Base-by-base conservation (phyloP, 2,888 invertebrate genomes). In the Lithophane socia region DNA sequence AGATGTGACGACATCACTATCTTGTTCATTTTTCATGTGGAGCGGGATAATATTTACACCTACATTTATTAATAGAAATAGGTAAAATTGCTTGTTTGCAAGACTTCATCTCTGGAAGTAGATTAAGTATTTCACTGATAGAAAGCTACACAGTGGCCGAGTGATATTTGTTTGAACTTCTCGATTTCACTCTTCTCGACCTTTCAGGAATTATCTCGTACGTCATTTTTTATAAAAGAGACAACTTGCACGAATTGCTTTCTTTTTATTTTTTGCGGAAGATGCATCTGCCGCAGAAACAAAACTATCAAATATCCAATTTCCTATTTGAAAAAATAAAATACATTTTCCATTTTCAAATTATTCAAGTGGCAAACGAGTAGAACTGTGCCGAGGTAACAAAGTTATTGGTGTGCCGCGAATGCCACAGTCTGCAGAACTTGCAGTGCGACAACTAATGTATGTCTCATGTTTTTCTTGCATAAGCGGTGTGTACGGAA, bases 381-480 rank as follows among this genome's bases (percentile, higher is more conserved):
- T 44, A 60, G 58, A 69, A 18, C 63, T 58, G 77, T 37, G 66
- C 13, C 24, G 63, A 67, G 84, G 68, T 79, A 68, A 63, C 83
- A 56, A 83, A 64, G 37, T 78, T 79, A 54, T 79, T 52, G 58
- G 58, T 49, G 29, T n/a, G 60, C 37, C 49, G 58, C 69, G 12
- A 64, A 42, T 29, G 24, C 37, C 69, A 60, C 70, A 69, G 54
- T 54, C 54, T 79, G 47, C 47, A 60, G 10, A 84, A 80, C 47
- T 65, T 65, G 37, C 54, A 84, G 71, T 42, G 49, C 42, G 9
- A 56, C 72, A 56, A 60, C 70, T 79, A 68, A 68, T 68, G 37
- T 83, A 80, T 49, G 49, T 61, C 60, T 66, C 80, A 44, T 80
- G 80, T 80, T 84, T 80, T 80, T 80, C 80, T 80, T 80, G 56